Base-by-base conservation (phyloP, 2,113 vertebrate species). In the Muscicapa adusta region DNA sequence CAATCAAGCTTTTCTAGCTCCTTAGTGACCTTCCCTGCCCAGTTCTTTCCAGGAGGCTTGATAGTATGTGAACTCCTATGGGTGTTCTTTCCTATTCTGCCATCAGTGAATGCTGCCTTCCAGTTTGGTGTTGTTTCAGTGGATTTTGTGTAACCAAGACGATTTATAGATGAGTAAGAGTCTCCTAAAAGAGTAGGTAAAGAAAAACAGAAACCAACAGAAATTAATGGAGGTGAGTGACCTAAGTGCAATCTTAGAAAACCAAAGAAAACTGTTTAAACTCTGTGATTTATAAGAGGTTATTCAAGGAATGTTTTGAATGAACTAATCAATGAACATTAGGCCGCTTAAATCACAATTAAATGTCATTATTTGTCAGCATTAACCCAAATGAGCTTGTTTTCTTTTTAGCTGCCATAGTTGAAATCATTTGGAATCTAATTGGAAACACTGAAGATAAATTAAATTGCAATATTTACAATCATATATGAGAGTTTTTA, bases 361-460 rank as follows among this genome's bases (percentile, higher is more conserved):
- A 85, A 89, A 82, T 88, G 93, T 54, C 34, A 57, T 89, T 88
- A 78, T 85, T 85, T 82, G 53, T 72, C 66, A 85, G 26, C 34
- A 79, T 90, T 88, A 83, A 72, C 45, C 19, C n/a, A 72, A 88
- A 91, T 0, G 0, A 91, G 9, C 26, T 88, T 93, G 45, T 88
- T 95, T 94, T 85, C 48, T 36, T 85, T 76, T 82, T 53, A 93
- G 47, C 42, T 85, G 28, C 31, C 25, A 60, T 57, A 72, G 15
- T 88, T 82, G 45, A 93, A 91, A 96, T 82, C 4, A 48, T 85
- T 93, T 78, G 15, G 19, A 63, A 81, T 93, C n/a, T 82, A 82
- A 91, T 65, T 91, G 28, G 33, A 88, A 93, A 78, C 31, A 63
- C 31, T 40, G 62, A 78, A 81, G 80, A 53, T 22, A 85, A 91